Conservation (phyloP, 2,888 invertebrate genomes). For the Acronicta alni region DNA sequence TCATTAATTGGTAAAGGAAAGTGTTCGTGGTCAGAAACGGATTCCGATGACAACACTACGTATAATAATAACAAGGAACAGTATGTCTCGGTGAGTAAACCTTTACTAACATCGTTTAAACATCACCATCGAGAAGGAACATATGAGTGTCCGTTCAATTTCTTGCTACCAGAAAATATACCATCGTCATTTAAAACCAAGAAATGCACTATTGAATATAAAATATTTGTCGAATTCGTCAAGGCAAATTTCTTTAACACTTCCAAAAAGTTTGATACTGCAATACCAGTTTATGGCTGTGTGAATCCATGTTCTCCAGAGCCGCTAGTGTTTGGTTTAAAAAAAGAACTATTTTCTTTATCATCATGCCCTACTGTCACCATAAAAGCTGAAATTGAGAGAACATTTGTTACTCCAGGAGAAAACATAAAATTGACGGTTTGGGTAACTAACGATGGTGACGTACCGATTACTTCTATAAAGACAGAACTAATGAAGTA, state of each 20-base stretch:
- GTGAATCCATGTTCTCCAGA: conserved; percentile 14
- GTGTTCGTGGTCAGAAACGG: conserved; percentile 42
- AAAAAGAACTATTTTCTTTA: conserved; percentile 9
- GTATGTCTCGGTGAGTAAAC: conserved; percentile 35
- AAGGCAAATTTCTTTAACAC: conserved; percentile 5
- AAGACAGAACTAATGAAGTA: conserved; percentile 16
- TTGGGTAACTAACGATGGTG: conserved; percentile 21
- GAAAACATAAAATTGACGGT: conserved; percentile 24
- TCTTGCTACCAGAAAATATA: conserved; percentile 30
- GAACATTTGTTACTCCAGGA: conserved; percentile 36
- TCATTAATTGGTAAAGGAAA: conserved; percentile 54
- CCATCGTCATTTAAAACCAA: conserved; percentile 35
- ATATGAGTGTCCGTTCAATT: conserved; percentile 25
- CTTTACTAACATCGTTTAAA: conserved; percentile 25
- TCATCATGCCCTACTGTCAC: conserved; percentile 9
- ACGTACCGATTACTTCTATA: conserved; percentile 16
- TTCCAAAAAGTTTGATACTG: conserved; percentile 9
- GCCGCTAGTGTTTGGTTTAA: conserved; percentile 13
- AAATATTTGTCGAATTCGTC: conserved; percentile 22
- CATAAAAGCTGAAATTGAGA: conserved; percentile 21
- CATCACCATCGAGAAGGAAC: conserved; percentile 16
- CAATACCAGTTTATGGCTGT: conserved; percentile 27
- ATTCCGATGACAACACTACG: neutral
- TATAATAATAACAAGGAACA: conserved; percentile 38
- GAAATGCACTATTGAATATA: conserved; percentile 27